Base-by-base conservation (phyloP, 2,888 invertebrate genomes). In the Syritta pipiens region DNA sequence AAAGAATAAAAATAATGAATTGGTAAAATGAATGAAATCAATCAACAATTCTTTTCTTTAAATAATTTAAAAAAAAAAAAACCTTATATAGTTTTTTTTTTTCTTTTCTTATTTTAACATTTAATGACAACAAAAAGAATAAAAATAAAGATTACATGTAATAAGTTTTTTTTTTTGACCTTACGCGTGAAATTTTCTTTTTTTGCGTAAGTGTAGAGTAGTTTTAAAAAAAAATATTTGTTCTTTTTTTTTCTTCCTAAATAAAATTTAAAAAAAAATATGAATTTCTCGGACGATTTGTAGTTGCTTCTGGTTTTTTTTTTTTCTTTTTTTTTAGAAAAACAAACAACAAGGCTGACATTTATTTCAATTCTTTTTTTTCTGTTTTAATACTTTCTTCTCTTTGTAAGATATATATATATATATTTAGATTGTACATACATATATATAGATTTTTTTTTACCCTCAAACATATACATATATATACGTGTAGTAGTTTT, bases 291-390 rank as follows among this genome's bases (percentile, higher is more conserved):
- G n/a, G n/a, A n/a, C n/a, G n/a, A n/a, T n/a, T n/a, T n/a, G n/a
- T 28, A 28, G 7, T 28, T 28, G 1, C 24, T 26, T 24, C 4
- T 12, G 9, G 7, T 46, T 46, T 9, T 42, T 20, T 22, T 42
- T 1, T 24, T 10, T 22, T 12, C 60, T 59, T 59, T 46, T 30
- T 30, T 46, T 46, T 46, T n/a, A n/a, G n/a, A n/a, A n/a, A n/a
- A n/a, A n/a, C n/a, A n/a, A n/a, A n/a, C n/a, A n/a, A n/a, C n/a
- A n/a, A n/a, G n/a, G n/a, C n/a, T n/a, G n/a, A n/a, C 10, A 48
- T 44, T 12, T 28, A 57, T 26, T 10, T 10, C 9, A 28, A 9
- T n/a, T 0, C n/a, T 26, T 28, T 7, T 22, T 12, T 7, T 10
- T 9, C 4, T 9, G 10, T 12, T 30, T 44, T 19, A 42, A 57